Conservation (phyloP, 2,113 vertebrate species). For the Dissostichus mawsoni region DNA sequence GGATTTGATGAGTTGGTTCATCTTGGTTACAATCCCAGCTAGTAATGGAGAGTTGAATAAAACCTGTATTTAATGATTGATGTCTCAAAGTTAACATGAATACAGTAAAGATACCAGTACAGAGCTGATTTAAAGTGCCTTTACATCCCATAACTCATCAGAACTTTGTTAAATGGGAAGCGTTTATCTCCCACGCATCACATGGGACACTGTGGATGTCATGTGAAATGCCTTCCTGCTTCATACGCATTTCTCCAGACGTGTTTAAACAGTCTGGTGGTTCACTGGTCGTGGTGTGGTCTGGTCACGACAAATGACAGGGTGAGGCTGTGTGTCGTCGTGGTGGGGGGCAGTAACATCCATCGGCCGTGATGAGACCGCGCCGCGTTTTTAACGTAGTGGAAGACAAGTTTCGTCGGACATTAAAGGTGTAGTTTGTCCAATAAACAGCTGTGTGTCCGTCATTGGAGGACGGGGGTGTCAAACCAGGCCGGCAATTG, state of each 20-base stretch:
- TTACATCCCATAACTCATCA: background rate
- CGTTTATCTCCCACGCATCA: slow-evolving; percentile 24
- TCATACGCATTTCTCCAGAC: background rate
- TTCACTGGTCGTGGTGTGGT: slow-evolving; percentile 49
- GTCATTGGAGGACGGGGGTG: slow-evolving; percentile 59
- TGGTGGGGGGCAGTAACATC: slow-evolving; percentile 27
- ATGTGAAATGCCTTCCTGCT: background rate
- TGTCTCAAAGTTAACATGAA: background rate
- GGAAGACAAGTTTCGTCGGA: slow-evolving; percentile 47
- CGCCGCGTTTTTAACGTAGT: slow-evolving; percentile 19
- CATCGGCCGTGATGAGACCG: slow-evolving; percentile 47
- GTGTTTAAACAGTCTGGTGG: slow-evolving; percentile 27
- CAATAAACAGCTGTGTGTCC: slow-evolving; percentile 57
- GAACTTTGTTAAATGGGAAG: slow-evolving; percentile 6
- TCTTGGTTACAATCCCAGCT: background rate
- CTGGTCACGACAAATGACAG: slow-evolving; percentile 75
- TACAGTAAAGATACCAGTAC: background rate
- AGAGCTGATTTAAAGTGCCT: background rate
- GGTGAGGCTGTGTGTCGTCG: slow-evolving; percentile 51
- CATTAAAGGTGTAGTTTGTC: slow-evolving; percentile 23
- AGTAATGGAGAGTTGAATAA: background rate
- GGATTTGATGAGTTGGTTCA: background rate
- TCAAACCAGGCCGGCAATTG: slow-evolving; percentile 65
- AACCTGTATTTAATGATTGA: background rate
- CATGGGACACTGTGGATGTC: slow-evolving; percentile 25